These are phyloP conservation scores for Amiota minor DNA, from an alignment of 2,888 invertebrate genomes.

Conservation along the genomic window DNA sequence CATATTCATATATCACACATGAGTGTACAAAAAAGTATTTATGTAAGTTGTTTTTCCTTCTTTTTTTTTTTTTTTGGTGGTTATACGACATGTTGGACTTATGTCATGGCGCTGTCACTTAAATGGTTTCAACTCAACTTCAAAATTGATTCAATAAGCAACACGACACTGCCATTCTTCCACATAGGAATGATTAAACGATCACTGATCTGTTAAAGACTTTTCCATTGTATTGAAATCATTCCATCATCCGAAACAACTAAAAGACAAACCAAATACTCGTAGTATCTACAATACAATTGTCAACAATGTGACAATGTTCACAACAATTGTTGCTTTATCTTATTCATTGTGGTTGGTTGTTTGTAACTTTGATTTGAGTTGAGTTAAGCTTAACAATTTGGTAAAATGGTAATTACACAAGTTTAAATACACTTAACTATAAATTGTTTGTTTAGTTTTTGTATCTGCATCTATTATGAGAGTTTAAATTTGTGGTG, in stretches of 20 bases:
- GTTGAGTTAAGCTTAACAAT: slow-evolving; percentile 16
- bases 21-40: slow-evolving; percentile 23
- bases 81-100: slow-evolving; percentile 47
- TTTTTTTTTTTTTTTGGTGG: too few species aligned
- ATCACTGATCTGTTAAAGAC: not conserved
- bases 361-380: slow-evolving; percentile 54
- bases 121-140: too few species aligned
- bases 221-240: not conserved
- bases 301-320: slow-evolving; percentile 56
- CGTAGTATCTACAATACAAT: slow-evolving; percentile 20
- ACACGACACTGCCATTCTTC: not conserved
- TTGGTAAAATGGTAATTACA: slow-evolving; percentile 55
- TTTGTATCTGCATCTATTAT: not conserved
- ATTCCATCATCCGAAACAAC: not conserved
- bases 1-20: slow-evolving; percentile 66
- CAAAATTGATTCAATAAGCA: slow-evolving; percentile 2
- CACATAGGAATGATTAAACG: slow-evolving; percentile 8
- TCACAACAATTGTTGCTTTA: slow-evolving; percentile 54
- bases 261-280: slow-evolving; percentile 3
- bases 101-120: slow-evolving; percentile 51
- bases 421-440: slow-evolving; percentile 65
- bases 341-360: slow-evolving; percentile 27
- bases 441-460: slow-evolving; percentile 54
- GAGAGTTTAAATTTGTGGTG: not conserved
- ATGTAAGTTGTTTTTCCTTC: too few species aligned